Conservation (phyloP, 2,888 invertebrate genomes). For the Mythimna impura region DNA sequence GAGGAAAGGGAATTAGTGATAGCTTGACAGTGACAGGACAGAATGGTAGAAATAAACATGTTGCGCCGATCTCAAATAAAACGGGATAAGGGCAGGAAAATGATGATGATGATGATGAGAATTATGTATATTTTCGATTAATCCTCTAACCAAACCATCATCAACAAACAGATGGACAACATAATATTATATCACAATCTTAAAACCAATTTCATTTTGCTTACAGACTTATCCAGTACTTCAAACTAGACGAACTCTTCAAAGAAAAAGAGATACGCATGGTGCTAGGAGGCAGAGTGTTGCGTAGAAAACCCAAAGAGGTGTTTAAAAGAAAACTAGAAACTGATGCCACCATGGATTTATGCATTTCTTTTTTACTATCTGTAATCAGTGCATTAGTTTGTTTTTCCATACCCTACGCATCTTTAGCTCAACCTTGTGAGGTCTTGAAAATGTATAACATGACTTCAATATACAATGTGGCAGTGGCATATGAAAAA, state of each 20-base stretch:
- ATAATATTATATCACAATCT: background rate
- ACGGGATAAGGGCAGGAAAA: no score
- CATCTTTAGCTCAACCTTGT: constrained; percentile 69
- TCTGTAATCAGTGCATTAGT: constrained; percentile 71
- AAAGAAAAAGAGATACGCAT: constrained; percentile 62
- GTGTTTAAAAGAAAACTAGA: constrained; percentile 62
- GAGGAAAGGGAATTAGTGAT: no score
- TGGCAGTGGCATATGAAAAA: constrained; percentile 63
- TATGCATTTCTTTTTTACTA: constrained; percentile 72
- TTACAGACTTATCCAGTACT: constrained; percentile 71
- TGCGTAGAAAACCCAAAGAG: constrained; percentile 59
- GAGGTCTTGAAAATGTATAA: constrained; percentile 65
- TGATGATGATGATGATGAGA: no score
- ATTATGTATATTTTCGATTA: no score
- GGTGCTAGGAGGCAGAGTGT: constrained; percentile 24
- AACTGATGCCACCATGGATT: constrained; percentile 65
- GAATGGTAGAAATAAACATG: no score
- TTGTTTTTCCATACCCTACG: constrained; percentile 74
- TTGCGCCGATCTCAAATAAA: no score
- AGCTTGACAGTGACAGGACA: no score
- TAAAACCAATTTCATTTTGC: background rate
- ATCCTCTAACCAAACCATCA: no score
- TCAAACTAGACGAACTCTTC: constrained; percentile 63
- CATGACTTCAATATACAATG: constrained; percentile 53
- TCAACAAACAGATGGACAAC: background rate